phyloP scores from a whole-genome alignment of 2,797 vertebrate genomes.

The Enteromius trimaculatus region DNA sequence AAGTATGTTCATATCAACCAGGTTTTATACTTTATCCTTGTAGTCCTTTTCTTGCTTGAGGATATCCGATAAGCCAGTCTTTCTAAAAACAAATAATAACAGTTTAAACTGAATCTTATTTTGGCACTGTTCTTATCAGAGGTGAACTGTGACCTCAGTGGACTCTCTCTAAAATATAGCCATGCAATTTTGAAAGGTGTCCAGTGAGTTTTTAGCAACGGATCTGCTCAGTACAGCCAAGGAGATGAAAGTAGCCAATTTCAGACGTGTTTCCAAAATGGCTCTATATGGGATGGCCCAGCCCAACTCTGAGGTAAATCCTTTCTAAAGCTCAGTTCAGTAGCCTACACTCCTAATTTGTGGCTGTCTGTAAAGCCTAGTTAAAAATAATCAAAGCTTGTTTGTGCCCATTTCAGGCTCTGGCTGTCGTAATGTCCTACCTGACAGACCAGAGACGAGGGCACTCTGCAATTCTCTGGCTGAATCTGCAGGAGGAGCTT shows the following conservation, averaged over 20 bases:
- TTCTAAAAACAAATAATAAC: background rate
- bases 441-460: conserved; percentile 82
- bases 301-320: conserved; percentile 83
- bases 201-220: conserved; percentile 74
- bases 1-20: background rate
- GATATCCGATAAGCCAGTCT: background rate
- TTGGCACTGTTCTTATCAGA: background rate
- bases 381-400: conserved; percentile 14
- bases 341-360: background rate
- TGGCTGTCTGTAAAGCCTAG: conserved; percentile 2
- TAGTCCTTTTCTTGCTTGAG: background rate
- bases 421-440: conserved; percentile 74
- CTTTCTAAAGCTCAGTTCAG: background rate
- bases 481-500: conserved; percentile 82
- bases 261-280: conserved; percentile 85
- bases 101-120: conserved; percentile 1
- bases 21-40: background rate
- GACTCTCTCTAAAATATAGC: background rate
- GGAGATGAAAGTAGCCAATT: conserved; percentile 87
- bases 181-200: conserved; percentile 68
- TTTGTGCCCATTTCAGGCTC: conserved; percentile 46
- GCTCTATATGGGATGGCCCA: conserved; percentile 84
- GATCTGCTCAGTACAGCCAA: conserved; percentile 83
- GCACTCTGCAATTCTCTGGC: conserved; percentile 78
- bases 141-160: background rate